phyloP scores from a whole-genome alignment of 2,797 vertebrate species.

The Coilia nasus region DNA sequence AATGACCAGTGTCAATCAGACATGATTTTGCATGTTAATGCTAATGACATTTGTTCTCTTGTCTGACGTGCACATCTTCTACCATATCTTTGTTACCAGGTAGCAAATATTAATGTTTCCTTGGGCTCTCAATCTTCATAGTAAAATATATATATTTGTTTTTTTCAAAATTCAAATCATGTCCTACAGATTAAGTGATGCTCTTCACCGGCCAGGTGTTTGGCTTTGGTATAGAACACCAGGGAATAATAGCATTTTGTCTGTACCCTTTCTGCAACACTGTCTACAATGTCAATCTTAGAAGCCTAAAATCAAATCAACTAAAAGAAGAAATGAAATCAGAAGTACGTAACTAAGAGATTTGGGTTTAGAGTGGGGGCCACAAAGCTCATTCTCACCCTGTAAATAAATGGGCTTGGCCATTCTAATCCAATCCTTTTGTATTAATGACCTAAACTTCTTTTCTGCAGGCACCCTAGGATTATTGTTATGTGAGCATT shows the following conservation, averaged over 20 bases:
- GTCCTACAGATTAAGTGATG: neutral
- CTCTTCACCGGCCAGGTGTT: neutral
- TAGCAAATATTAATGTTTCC: neutral
- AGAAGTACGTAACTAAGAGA: constrained; percentile 37
- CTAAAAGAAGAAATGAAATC: constrained; percentile 43
- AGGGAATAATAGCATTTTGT: neutral
- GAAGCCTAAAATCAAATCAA: constrained; percentile 41
- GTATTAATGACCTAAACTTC: constrained; percentile 47
- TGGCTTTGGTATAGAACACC: neutral
- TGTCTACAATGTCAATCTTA: neutral
- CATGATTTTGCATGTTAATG: neutral
- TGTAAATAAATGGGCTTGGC: constrained; percentile 49
- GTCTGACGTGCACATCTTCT: neutral
- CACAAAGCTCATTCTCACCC: constrained; percentile 49
- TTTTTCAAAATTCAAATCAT: neutral
- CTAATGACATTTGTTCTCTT: neutral
- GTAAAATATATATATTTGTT: neutral
- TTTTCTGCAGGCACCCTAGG: constrained; percentile 47
- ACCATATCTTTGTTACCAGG: neutral
- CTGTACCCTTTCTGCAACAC: neutral
- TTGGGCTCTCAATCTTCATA: neutral
- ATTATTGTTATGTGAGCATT: constrained; percentile 34
- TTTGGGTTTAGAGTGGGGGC: constrained; percentile 27
- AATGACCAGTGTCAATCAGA: too few relatives aligned
- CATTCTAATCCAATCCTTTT: constrained; percentile 53